Conservation (phyloP, 2,113 vertebrate genomes). For the Apaloderma vittatum region DNA sequence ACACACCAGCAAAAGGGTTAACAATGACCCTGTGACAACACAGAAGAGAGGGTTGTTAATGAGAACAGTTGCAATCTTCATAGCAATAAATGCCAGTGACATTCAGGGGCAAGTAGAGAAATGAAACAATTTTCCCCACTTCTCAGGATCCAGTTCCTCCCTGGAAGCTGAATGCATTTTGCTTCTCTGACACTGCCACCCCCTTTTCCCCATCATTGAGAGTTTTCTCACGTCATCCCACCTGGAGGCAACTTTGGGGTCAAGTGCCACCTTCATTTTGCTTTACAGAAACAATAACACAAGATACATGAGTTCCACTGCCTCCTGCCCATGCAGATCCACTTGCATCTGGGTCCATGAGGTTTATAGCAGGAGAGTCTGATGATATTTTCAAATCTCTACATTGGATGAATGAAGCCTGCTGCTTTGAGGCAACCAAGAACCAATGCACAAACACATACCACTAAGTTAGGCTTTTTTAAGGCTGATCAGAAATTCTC, state of each 20-base stretch:
- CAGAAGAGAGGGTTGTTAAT: neutral
- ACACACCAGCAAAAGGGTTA: neutral
- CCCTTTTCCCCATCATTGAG: fast-evolving
- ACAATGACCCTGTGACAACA: fast-evolving
- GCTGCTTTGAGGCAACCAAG: neutral
- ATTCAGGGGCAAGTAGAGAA: neutral
- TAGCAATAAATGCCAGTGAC: neutral
- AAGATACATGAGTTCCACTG: neutral
- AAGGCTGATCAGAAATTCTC: neutral
- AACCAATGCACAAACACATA: neutral
- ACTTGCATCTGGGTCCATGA: neutral
- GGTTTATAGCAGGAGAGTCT: neutral
- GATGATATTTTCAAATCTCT: neutral
- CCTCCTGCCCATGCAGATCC: neutral
- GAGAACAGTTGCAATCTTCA: neutral
- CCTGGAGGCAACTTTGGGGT: neutral
- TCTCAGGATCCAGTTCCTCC: neutral
- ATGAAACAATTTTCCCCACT: neutral
- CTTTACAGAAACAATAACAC: neutral
- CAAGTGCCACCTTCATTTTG: neutral
- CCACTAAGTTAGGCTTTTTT: neutral
- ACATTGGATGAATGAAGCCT: neutral
- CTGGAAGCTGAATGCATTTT: neutral
- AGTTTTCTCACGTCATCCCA: neutral
- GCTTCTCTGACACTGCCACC: neutral